Conservation (phyloP, 35 echinoderm and acorn worm genomes). For the Apostichopus californicus region DNA sequence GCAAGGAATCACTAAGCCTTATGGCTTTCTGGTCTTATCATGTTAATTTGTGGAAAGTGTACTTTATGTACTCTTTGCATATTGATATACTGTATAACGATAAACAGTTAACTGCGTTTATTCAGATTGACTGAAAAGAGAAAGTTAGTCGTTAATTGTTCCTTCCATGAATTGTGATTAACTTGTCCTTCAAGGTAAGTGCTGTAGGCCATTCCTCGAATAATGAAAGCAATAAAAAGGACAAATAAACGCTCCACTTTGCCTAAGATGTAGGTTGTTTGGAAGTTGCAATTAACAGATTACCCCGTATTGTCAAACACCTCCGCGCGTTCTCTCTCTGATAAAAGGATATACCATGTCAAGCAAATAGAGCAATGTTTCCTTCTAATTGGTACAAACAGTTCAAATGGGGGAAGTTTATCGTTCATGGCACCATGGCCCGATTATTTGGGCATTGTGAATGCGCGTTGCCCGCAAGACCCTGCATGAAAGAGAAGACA, state of each 20-base stretch:
- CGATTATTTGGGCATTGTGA: not conserved
- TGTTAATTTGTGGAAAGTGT: too few relatives aligned
- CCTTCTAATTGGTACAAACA: not conserved
- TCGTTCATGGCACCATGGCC: not conserved
- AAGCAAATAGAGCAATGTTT: not conserved
- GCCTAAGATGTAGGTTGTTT: not conserved
- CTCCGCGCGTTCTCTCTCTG: not conserved
- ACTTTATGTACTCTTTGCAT: too few relatives aligned
- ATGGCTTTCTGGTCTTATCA: too few relatives aligned
- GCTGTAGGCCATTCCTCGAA: not conserved
- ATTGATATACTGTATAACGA: not conserved
- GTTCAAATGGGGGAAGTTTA: not conserved
- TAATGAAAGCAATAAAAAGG: not conserved
- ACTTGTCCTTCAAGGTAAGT: not conserved
- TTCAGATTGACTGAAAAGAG: not conserved
- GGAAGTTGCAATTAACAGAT: constrained; percentile 3
- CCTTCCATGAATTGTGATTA: not conserved
- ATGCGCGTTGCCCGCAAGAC: not conserved
- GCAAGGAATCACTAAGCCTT: too few relatives aligned
- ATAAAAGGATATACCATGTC: not conserved
- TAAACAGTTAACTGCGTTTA: not conserved
- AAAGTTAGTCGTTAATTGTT: not conserved
- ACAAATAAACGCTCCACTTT: not conserved
- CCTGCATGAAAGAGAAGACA: not conserved
- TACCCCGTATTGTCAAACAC: not conserved